Conservation (phyloP, 1,140 invertebrate species). For the Brachionus rotundiformis region DNA sequence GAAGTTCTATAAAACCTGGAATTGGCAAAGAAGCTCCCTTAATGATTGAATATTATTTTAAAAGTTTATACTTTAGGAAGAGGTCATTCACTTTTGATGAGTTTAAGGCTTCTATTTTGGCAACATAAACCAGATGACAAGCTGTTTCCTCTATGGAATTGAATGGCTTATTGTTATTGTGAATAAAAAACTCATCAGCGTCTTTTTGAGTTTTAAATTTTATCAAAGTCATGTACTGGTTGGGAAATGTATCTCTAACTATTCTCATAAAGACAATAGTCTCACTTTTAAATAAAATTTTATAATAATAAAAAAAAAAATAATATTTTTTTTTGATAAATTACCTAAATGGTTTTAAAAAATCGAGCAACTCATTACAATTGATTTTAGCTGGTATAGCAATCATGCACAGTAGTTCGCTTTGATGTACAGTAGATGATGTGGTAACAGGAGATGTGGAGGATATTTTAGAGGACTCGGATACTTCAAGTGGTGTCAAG, state of each 20-base stretch:
- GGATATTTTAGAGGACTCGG: slow-evolving; percentile 65
- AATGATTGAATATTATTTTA: slow-evolving; percentile 50
- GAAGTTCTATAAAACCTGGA: slow-evolving; percentile 81
- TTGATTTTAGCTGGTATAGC: slow-evolving; percentile 88
- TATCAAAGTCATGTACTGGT: slow-evolving; percentile 94
- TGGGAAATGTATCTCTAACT: slow-evolving; percentile 77
- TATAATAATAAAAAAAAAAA: background rate
- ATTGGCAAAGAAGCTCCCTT: slow-evolving; percentile 62
- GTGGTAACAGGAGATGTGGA: slow-evolving; percentile 41
- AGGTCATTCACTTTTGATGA: slow-evolving; percentile 67
- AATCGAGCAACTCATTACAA: slow-evolving; percentile 88
- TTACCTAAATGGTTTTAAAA: slow-evolving; percentile 81
- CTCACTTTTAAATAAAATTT: slow-evolving; percentile 66
- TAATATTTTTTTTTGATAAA: slow-evolving; percentile 51
- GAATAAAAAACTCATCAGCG: slow-evolving; percentile 86
- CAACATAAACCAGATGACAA: slow-evolving; percentile 92
- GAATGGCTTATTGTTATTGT: slow-evolving; percentile 86
- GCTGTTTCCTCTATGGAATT: slow-evolving; percentile 87
- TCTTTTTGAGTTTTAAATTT: slow-evolving; percentile 76
- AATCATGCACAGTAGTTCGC: slow-evolving; percentile 83
- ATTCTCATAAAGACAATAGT: slow-evolving; percentile 88
- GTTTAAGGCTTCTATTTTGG: slow-evolving; percentile 77
- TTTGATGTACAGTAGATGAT: slow-evolving; percentile 65
- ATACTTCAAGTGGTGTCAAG: slow-evolving; percentile 65
- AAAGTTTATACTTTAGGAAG: background rate